phyloP scores from a whole-genome alignment of 2,113 vertebrate genomes.

The Pampusana beccarii region DNA sequence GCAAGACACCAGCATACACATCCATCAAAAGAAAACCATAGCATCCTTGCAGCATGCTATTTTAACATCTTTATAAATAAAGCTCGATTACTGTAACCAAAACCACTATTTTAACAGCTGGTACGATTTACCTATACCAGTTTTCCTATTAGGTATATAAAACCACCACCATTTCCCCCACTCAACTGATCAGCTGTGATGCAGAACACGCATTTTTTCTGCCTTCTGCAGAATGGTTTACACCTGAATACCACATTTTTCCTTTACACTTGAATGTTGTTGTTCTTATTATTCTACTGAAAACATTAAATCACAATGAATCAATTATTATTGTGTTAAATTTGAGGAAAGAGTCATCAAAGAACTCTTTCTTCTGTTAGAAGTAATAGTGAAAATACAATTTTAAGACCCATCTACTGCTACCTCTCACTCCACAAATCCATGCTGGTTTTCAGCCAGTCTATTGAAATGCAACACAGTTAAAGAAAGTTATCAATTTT shows the following conservation, averaged over 20 bases:
- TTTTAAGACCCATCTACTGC: not conserved
- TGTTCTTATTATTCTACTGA: not conserved
- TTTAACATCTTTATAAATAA: not conserved
- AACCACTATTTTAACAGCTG: not conserved
- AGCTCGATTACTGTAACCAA: not conserved
- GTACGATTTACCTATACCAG: not conserved
- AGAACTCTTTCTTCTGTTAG: not conserved
- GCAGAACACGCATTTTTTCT: not conserved
- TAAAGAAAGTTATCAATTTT: not conserved
- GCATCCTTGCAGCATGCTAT: not conserved
- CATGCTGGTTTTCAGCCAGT: not conserved
- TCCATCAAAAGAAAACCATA: not conserved
- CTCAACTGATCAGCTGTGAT: not conserved
- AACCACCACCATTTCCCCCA: not conserved
- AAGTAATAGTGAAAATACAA: not conserved
- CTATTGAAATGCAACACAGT: not conserved
- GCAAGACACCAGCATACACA: not conserved
- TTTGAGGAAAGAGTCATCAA: not conserved
- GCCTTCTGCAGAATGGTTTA: not conserved
- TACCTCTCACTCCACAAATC: not conserved
- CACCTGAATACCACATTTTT: not conserved
- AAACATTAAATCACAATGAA: not conserved
- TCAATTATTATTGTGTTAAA: not conserved
- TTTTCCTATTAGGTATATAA: not conserved
- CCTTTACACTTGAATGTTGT: not conserved